Evolutionary conservation across 2,888 invertebrate species (phyloP).

Genomic region (Nemurella pictetii): DNA sequence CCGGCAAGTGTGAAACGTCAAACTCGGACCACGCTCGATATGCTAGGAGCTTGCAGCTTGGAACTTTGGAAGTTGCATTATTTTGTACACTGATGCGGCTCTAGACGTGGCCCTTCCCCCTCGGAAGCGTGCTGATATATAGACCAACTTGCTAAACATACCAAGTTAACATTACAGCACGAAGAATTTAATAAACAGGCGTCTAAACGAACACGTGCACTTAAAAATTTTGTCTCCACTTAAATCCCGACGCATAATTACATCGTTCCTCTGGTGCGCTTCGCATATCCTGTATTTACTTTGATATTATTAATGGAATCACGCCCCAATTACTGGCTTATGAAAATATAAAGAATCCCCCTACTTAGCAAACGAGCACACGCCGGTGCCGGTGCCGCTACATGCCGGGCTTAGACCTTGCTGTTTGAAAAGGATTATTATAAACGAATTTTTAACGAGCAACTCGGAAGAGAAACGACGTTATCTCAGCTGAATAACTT

Average conservation of each 20-base stretch:
- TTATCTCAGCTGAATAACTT: slow-evolving; percentile 14
- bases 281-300: background rate
- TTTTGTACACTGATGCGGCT: no score
- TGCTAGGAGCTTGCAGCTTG: background rate
- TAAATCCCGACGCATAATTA: background rate
- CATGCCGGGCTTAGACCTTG: background rate
- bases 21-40: background rate
- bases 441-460: slow-evolving; percentile 27
- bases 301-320: slow-evolving; percentile 28
- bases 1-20: background rate
- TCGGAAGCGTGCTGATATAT: no score
- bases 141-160: no score
- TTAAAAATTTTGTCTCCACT: background rate
- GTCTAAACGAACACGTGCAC: background rate
- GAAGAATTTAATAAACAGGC: background rate
- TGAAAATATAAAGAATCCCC: slow-evolving; percentile 12
- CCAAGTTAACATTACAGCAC: no score
- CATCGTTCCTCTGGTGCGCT: background rate
- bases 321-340: slow-evolving; percentile 27
- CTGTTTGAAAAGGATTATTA: slow-evolving; percentile 27
- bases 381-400: background rate
- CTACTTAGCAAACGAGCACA: background rate
- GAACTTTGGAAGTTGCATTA: no score
- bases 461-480: background rate
- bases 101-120: no score